phyloP scores from a whole-genome alignment of 2,113 vertebrate genomes.

The Psittacus erithacus region DNA sequence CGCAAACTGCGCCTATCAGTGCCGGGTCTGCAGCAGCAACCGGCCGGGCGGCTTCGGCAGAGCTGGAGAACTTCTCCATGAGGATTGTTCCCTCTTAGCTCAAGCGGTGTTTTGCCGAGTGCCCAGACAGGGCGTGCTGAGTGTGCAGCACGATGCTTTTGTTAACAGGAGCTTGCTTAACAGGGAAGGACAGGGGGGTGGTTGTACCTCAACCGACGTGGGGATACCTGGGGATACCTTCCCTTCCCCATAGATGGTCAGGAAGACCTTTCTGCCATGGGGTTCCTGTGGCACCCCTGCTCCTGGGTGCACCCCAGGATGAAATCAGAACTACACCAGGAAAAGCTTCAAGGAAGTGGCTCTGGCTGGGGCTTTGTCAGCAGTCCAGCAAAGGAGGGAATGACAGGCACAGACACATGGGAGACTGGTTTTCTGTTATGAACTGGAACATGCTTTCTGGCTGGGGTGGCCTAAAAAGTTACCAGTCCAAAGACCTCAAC shows the following conservation, averaged over 20 bases:
- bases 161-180: background rate
- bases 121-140: accelerated
- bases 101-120: background rate
- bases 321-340: background rate
- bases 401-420: accelerated
- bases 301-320: background rate
- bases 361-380: background rate
- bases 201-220: background rate
- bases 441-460: background rate
- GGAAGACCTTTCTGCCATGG: background rate
- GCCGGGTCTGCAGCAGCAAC: background rate
- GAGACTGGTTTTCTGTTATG: background rate
- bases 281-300: accelerated
- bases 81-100: background rate
- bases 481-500: accelerated
- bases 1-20: background rate
- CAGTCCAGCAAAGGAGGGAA: background rate
- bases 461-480: background rate
- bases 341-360: background rate
- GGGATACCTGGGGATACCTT: background rate
- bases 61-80: background rate
- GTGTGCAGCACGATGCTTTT: accelerated
- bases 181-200: no score
- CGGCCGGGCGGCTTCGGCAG: background rate
- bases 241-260: background rate